phyloP scores from a whole-genome alignment of 35 echinoderm and acorn worm genomes.

The Apostichopus californicus region DNA sequence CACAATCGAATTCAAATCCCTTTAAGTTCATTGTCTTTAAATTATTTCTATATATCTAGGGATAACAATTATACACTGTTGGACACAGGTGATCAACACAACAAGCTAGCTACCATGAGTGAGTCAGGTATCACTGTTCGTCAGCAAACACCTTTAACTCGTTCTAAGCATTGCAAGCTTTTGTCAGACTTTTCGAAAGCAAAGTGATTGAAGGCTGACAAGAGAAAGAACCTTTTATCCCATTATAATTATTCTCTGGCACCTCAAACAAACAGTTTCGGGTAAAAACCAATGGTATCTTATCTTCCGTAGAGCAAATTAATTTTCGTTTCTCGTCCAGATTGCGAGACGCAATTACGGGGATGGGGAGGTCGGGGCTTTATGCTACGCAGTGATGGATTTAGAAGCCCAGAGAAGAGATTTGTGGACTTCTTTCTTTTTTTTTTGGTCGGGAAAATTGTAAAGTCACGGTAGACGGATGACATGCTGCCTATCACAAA shows the following conservation, averaged over 20 bases:
- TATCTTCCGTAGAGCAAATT: background rate
- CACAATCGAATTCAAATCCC: too few species aligned
- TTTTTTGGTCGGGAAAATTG: background rate
- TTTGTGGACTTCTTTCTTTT: background rate
- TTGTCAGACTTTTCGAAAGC: background rate
- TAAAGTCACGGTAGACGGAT: background rate
- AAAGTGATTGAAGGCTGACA: constrained; percentile 17
- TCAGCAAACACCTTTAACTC: too few species aligned
- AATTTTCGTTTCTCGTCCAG: constrained; percentile 18
- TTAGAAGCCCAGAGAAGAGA: constrained; percentile 3
- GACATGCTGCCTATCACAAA: background rate
- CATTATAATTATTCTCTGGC: constrained; percentile 17
- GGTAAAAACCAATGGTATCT: background rate
- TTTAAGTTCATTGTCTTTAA: too few species aligned
- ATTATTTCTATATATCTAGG: too few species aligned
- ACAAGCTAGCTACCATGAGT: too few species aligned
- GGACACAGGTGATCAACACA: too few species aligned
- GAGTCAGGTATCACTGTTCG: too few species aligned
- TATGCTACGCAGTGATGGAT: background rate
- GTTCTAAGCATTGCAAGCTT: background rate
- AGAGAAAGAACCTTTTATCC: constrained; percentile 13
- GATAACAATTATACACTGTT: too few species aligned
- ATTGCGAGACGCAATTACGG: constrained; percentile 9
- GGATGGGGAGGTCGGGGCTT: background rate
- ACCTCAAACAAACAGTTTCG: background rate